Evolutionary conservation across 1,140 invertebrate genomes (phyloP), one percentile per base, ranked within the genome.

Genomic region (Lasioglossum albipes): DNA sequence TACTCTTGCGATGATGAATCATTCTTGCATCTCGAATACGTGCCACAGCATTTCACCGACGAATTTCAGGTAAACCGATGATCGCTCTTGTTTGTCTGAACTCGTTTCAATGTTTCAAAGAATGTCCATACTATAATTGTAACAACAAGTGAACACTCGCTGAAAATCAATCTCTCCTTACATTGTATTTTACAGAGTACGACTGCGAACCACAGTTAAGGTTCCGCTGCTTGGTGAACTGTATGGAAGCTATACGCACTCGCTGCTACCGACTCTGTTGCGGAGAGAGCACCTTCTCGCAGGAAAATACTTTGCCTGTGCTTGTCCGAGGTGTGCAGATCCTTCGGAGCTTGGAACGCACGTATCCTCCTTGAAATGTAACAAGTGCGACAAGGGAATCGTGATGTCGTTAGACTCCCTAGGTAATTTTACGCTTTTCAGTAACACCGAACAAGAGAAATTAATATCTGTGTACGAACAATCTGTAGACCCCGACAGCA

Each of bases 1-100:
- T 0, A 95, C 94, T 57, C 94, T 97, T 0, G 95, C 96, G 1
- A 94, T 97, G 69, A 94, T 97, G 84, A 96, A 96, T 2, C 97
- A 98, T 90, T 96, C 95, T 82, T 98, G 97, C 89, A 95, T 97
- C 0, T 96, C 97, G 2, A 98, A 98, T 88, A 97, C 97, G 41
- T 95, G 95, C 18, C 96, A 97, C 84, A 95, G 95, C 31, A 95
- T 97, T 78, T 92, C 94, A 75, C 93, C 94, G 31, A 92, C 94
- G 74, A 94, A 95, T 71, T 94, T 94, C 76, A 93, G 91, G 95
- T 96, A 90, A 89, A 57, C 64, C 13, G 65, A 2, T 27, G 27
- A 27, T 27, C 27, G 1, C 27, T 27, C 27, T 27, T 27, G 27
- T 27, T 27, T 27, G 27, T 1, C 27, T 27, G 27, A 1, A 27